Conservation (phyloP, 2,888 invertebrate species). For the Atethmia centrago region DNA sequence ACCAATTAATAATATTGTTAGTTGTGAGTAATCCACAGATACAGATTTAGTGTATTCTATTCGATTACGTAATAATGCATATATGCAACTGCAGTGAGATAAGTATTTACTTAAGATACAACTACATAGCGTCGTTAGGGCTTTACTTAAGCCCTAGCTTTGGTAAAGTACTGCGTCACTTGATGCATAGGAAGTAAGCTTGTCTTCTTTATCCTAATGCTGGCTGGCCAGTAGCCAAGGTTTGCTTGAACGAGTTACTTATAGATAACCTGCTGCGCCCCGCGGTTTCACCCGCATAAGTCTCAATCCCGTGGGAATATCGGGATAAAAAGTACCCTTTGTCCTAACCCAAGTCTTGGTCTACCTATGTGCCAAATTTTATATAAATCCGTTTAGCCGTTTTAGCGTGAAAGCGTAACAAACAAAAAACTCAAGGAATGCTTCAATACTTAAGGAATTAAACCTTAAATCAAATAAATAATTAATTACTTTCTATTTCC, state of each 20-base stretch:
- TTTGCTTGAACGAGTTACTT: background rate
- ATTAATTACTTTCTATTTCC: background rate
- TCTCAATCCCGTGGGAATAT: no score
- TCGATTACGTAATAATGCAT: background rate
- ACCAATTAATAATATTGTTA: background rate
- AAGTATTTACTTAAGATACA: background rate
- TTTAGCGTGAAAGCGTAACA: no score
- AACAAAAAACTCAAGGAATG: no score
- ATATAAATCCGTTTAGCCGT: no score
- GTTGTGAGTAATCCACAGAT: background rate
- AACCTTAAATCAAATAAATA: background rate
- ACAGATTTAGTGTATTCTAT: no score
- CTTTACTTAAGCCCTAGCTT: background rate
- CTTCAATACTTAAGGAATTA: background rate
- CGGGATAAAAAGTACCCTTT: no score
- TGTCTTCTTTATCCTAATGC: conserved; percentile 6
- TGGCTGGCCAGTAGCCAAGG: conserved; percentile 2
- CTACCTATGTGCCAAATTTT: no score
- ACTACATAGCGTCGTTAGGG: background rate
- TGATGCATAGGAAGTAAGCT: background rate
- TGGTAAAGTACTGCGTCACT: background rate
- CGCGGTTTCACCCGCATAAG: no score
- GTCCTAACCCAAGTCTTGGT: no score
- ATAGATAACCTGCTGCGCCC: no score
- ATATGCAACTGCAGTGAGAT: background rate